Evolutionary conservation across 1,140 invertebrate genomes (phyloP), one percentile per base, ranked within the genome.

Genomic region (Littorina saxatilis): DNA sequence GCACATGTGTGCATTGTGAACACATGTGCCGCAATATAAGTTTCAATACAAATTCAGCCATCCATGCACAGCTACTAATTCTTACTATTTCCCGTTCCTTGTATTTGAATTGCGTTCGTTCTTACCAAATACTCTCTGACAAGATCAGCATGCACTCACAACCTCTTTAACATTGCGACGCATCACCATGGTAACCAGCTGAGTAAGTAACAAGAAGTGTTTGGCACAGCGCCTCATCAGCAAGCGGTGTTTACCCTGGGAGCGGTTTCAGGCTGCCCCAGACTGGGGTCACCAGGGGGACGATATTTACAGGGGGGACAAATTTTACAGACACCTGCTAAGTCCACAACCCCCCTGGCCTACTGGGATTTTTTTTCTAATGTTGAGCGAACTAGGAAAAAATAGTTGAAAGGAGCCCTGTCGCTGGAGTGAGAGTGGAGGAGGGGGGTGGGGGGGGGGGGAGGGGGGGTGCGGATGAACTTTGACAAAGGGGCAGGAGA

Each of bases 281-380:
- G 37, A 23, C 37, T 39, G 20, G 70, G 70, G 70, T 73, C 70
- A 43, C 39, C 70, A n/a, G 17, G 17, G 40, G 27, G 40, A 39
- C 40, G 70, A 39, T 73, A 73, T 73, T 73, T 73, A 43, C 70
- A 39, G 37, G 70, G 40, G 70, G n/a, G 70, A 73, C 37, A 73
- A 73, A 73, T 73, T 73, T 73, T 39, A 43, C 70, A 39, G 40
- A 73, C 70, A 73, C 70, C 70, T 73, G 70, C 23, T 43, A 73
- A 40, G 70, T 73, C 70, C 39, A 73, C 70, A 73, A 39, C 0
- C 40, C 20, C 7, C 9, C 7, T 61, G 58, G 58, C 58, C 58
- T 29, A 61, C 20, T 61, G 17, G 43, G 43, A 47, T 17, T 9
- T 47, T 17, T 47, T 17, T 9, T 47, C 17, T 47, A 17, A 17